These are phyloP conservation scores for Idaea aversata DNA, from an alignment of 2,888 invertebrate species.

Conservation along the genomic window DNA sequence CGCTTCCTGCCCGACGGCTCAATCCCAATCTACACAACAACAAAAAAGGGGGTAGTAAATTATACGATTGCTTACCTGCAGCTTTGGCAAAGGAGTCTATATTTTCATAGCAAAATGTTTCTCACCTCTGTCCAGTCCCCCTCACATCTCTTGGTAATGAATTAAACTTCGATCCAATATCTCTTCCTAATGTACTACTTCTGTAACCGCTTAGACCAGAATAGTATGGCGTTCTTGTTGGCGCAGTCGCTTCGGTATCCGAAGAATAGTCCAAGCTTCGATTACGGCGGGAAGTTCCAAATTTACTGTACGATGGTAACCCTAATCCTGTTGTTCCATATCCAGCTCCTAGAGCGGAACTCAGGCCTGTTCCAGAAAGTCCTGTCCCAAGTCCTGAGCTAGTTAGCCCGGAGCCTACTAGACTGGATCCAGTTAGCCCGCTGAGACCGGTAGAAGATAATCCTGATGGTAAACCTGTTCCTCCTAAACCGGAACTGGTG, in stretches of 20 bases:
- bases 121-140: constrained; percentile 80
- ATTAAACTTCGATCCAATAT: constrained; percentile 85
- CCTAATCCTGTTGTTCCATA: constrained; percentile 71
- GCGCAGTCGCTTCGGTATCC: constrained; percentile 96
- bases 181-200: constrained; percentile 77
- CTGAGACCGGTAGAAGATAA: constrained; percentile 72
- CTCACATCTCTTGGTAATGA: constrained; percentile 85
- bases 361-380: constrained; percentile 60
- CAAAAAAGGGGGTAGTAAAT: constrained; percentile 1
- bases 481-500: constrained; percentile 48
- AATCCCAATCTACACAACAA: constrained; percentile 56
- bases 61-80: constrained; percentile 2
- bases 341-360: constrained; percentile 61
- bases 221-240: constrained; percentile 87
- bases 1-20: constrained; percentile 67
- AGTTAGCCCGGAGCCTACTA: constrained; percentile 64
- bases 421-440: constrained; percentile 68
- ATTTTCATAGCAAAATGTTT: constrained; percentile 7
- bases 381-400: constrained; percentile 65
- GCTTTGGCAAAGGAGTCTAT: neutral
- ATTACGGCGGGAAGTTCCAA: constrained; percentile 86
- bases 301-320: constrained; percentile 71
- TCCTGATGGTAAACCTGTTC: constrained; percentile 64
- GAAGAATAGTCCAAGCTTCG: constrained; percentile 95
- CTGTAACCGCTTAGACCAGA: constrained; percentile 79